A percentile compares a stretch with the other conserved stretches of the same genome.
phyloP scores from a whole-genome alignment of 1,140 invertebrate species.

The Pygmarrhopalites habei region DNA sequence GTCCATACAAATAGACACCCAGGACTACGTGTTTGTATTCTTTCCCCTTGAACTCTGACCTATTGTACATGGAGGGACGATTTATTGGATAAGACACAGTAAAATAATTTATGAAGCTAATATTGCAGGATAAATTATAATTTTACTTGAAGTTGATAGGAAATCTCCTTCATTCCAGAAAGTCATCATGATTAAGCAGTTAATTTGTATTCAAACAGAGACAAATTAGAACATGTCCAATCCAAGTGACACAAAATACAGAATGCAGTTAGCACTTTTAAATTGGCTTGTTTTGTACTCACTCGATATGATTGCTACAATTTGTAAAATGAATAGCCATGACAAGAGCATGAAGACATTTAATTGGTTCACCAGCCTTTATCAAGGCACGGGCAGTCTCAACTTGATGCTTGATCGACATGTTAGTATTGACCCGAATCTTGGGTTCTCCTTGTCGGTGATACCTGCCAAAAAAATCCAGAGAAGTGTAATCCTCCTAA shows the following conservation, averaged over 20 bases:
- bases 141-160: constrained; percentile 37
- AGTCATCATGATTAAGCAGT: too few species aligned
- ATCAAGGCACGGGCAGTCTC: constrained; percentile 27
- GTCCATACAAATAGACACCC: constrained; percentile 33
- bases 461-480: constrained; percentile 19
- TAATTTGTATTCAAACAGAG: too few species aligned
- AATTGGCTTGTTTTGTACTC: too few species aligned
- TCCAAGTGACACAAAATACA: too few species aligned
- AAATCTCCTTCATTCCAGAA: too few species aligned
- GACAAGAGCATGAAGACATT: constrained; percentile 37
- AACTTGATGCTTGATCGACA: constrained; percentile 33
- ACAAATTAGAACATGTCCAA: too few species aligned
- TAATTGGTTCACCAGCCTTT: constrained; percentile 32
- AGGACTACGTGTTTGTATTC: constrained; percentile 38
- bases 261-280: too few species aligned
- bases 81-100: neutral
- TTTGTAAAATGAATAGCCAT: constrained; percentile 34
- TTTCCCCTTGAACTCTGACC: constrained; percentile 31
- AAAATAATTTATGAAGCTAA: neutral
- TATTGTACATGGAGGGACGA: constrained; percentile 4
- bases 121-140: neutral
- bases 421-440: constrained; percentile 25
- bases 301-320: constrained; percentile 23
- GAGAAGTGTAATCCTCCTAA: neutral
- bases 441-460: constrained; percentile 32